Evolutionary conservation across 2,888 invertebrate species (phyloP).

Genomic region (Malthinus flaveolus): DNA sequence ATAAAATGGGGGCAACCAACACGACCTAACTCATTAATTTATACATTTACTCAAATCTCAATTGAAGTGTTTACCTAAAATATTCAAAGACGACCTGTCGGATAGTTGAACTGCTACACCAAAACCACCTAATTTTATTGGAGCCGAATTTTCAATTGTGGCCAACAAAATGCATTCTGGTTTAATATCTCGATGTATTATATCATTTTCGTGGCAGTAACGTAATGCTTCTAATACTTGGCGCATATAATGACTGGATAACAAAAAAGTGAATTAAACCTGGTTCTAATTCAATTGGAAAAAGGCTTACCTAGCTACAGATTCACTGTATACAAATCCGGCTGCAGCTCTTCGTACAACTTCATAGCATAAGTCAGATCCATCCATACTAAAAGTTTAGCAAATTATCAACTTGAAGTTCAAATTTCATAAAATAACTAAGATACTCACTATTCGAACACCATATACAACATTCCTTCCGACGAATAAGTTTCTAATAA

Average conservation of each 20-base stretch:
- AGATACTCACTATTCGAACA: slow-evolving; percentile 95
- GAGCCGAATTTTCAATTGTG: slow-evolving; percentile 96
- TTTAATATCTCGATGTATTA: slow-evolving; percentile 96
- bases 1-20: slow-evolving; percentile 97
- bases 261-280: no score
- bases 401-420: no score
- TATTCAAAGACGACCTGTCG: slow-evolving; percentile 61
- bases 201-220: slow-evolving; percentile 98
- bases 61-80: slow-evolving; percentile 21
- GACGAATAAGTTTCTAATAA: slow-evolving; percentile 97
- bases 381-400: slow-evolving; percentile 84
- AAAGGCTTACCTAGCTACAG: slow-evolving; percentile 87
- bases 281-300: neutral
- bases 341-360: slow-evolving; percentile 93
- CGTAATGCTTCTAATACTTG: slow-evolving; percentile 95
- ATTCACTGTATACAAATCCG: slow-evolving; percentile 99
- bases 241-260: slow-evolving; percentile 91
- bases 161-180: slow-evolving; percentile 96
- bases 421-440: neutral
- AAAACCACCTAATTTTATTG: slow-evolving; percentile 96
- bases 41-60: neutral
- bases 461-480: slow-evolving; percentile 99
- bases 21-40: slow-evolving; percentile 65
- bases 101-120: slow-evolving; percentile 94
- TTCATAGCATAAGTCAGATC: slow-evolving; percentile 97